phyloP scores from a whole-genome alignment of 2,888 invertebrate genomes.

The Dicycla oo region DNA sequence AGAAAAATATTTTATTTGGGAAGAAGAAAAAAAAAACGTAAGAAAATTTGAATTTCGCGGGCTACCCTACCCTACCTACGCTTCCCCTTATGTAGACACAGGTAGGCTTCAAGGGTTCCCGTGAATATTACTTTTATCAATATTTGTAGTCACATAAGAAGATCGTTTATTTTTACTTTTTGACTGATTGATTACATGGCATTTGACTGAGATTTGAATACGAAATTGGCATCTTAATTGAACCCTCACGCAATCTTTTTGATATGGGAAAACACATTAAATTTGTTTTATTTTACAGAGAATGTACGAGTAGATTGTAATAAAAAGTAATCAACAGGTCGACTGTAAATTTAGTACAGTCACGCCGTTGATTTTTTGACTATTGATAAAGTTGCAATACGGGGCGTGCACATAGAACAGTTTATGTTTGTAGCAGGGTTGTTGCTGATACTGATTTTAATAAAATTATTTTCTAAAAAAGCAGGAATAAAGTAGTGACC shows the following conservation, averaged over 20 bases:
- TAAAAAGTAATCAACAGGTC: neutral
- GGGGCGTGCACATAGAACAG: neutral
- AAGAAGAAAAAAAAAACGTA: too few relatives aligned
- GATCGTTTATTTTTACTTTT: neutral
- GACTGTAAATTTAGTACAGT: neutral
- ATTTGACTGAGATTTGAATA: conserved; percentile 10
- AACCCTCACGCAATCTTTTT: neutral
- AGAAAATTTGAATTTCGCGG: too few relatives aligned
- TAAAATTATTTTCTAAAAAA: too few relatives aligned
- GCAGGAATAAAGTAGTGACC: too few relatives aligned
- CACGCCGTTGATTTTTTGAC: neutral
- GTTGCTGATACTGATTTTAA: too few relatives aligned
- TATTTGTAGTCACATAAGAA: neutral
- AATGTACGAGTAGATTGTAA: too few relatives aligned
- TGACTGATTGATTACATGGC: neutral
- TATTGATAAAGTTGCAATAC: neutral
- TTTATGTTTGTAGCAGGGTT: too few relatives aligned
- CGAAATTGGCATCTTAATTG: neutral
- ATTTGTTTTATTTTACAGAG: neutral
- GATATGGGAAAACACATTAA: neutral
- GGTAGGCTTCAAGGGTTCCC: conserved; percentile 8
- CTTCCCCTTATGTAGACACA: too few relatives aligned
- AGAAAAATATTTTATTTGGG: too few relatives aligned
- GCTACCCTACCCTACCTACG: too few relatives aligned
- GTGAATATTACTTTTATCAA: neutral